Conservation (phyloP, 2,797 vertebrate genomes). For the Mus minutoides region DNA sequence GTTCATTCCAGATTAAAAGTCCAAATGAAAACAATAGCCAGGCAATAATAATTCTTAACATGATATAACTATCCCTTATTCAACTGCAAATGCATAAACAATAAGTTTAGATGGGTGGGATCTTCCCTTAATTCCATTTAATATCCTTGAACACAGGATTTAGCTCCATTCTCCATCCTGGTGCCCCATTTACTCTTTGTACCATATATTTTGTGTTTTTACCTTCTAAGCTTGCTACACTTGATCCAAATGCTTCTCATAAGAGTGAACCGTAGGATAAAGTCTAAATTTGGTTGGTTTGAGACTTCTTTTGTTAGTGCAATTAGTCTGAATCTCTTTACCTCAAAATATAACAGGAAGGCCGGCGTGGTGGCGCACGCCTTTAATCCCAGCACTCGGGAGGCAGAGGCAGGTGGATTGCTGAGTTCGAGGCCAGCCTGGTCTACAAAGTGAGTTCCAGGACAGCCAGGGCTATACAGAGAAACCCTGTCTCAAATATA, state of each 20-base stretch:
- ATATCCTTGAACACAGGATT: background rate
- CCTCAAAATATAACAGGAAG: too few species aligned
- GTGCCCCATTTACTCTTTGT: background rate
- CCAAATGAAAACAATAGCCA: background rate
- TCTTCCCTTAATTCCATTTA: background rate
- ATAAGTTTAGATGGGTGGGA: background rate
- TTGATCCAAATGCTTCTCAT: background rate
- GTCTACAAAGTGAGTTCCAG: too few species aligned
- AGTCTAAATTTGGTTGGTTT: too few species aligned
- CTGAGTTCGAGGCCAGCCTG: too few species aligned
- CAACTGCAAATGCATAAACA: background rate
- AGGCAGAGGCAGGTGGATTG: too few species aligned
- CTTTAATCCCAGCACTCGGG: too few species aligned
- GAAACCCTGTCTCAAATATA: too few species aligned
- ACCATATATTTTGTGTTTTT: background rate
- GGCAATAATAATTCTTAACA: background rate
- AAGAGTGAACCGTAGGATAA: too few species aligned
- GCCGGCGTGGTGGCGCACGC: too few species aligned
- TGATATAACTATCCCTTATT: background rate
- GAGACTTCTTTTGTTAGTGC: too few species aligned
- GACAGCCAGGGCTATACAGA: too few species aligned
- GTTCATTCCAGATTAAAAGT: background rate
- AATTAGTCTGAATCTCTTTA: too few species aligned
- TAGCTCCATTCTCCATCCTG: background rate
- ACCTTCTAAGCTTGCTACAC: background rate